Percentiles rank a stretch among this genome's conserved stretches.
Conservation (phyloP, 2,888 invertebrate genomes). For the Metallyticus violacea region DNA sequence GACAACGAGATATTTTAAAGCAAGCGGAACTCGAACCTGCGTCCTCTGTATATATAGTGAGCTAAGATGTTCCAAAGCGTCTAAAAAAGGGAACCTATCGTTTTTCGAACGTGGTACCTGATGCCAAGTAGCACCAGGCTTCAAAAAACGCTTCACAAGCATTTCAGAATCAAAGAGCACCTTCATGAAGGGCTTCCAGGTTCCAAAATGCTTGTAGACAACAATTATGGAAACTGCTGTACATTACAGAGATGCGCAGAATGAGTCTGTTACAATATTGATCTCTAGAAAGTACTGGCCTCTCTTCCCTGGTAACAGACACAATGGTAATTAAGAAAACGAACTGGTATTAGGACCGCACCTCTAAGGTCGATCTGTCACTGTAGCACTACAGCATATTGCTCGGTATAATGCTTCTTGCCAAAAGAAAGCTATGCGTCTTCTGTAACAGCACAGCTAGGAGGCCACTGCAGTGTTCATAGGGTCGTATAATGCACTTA, state of each 20-base stretch:
- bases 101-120: no score
- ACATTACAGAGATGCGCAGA: neutral
- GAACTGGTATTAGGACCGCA: neutral
- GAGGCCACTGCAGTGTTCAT: no score
- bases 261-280: neutral
- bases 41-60: no score
- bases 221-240: neutral
- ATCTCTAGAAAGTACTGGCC: neutral
- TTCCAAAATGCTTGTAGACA: neutral
- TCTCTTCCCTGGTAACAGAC: neutral
- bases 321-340: neutral
- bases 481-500: no score
- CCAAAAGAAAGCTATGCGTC: no score
- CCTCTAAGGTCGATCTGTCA: neutral
- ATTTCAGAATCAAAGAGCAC: neutral
- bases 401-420: no score
- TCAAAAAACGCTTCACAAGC: neutral
- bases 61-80: no score
- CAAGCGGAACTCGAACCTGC: no score
- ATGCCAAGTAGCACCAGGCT: neutral
- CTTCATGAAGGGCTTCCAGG: neutral
- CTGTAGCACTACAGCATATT: no score
- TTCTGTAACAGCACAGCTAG: no score
- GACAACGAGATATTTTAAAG: no score
- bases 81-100: no score